A percentile compares a stretch with the other conserved stretches of the same genome.
phyloP scores from a whole-genome alignment of 2,797 vertebrate genomes.

The Typhlichthys subterraneus region DNA sequence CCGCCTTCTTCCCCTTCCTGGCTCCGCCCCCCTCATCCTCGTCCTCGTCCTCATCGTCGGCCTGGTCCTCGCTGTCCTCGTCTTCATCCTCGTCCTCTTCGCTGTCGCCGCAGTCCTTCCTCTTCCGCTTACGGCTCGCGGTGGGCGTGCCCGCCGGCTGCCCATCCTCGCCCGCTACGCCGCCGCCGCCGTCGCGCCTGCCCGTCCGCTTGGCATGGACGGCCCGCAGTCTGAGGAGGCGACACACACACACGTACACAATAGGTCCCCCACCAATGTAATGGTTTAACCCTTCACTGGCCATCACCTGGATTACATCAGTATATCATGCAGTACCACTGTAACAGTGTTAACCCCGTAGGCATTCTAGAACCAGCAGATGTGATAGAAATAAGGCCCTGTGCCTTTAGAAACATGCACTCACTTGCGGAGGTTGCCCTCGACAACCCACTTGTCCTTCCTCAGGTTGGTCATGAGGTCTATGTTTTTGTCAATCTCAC shows the following conservation, averaged over 20 bases:
- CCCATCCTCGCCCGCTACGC: slow-evolving; percentile 78
- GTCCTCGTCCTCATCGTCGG: slow-evolving; percentile 87
- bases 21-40: slow-evolving; percentile 86
- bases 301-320: too few species aligned
- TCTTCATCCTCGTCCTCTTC: slow-evolving; percentile 91
- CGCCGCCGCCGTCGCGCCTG: slow-evolving; percentile 74
- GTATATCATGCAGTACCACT: too few species aligned
- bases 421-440: slow-evolving; percentile 96
- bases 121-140: slow-evolving; percentile 82
- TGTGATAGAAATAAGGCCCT: too few species aligned
- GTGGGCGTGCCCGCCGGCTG: slow-evolving; percentile 72
- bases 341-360: too few species aligned
- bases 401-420: slow-evolving; percentile 49
- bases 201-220: slow-evolving; percentile 89
- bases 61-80: slow-evolving; percentile 87
- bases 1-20: slow-evolving; percentile 87
- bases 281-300: too few species aligned
- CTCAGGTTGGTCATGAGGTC: slow-evolving; percentile 95
- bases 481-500: slow-evolving; percentile 97
- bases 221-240: slow-evolving; percentile 81
- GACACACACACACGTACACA: slow-evolving; percentile 7
- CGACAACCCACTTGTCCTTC: slow-evolving; percentile 93
- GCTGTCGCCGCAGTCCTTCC: slow-evolving; percentile 84
- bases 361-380: too few species aligned
- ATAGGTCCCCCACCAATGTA: neutral